Evolutionary conservation across 2,797 vertebrate species (phyloP).

Genomic region (Enteromius viviparus): DNA sequence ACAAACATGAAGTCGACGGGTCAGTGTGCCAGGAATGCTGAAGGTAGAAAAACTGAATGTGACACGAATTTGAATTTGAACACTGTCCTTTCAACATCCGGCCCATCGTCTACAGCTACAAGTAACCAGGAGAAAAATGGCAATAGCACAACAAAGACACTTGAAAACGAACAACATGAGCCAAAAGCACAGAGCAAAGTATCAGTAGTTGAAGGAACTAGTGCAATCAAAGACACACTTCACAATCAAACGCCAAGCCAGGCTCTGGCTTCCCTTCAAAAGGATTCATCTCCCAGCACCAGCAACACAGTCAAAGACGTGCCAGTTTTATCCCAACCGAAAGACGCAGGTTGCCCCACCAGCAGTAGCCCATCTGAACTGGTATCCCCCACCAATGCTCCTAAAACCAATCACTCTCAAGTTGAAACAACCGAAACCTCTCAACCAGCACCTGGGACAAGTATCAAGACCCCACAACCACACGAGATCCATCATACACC

Average conservation of each 20-base stretch:
- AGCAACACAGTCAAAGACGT: constrained; percentile 52
- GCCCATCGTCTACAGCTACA: constrained; percentile 56
- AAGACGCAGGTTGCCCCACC: constrained; percentile 57
- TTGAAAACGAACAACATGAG: constrained; percentile 46
- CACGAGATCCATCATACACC: constrained; percentile 41
- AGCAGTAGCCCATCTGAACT: constrained; percentile 16
- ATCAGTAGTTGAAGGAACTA: constrained; percentile 52
- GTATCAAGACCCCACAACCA: constrained; percentile 50
- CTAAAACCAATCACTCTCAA: neutral
- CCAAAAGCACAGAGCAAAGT: constrained; percentile 49
- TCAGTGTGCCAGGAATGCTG: constrained; percentile 55
- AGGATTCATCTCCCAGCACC: constrained; percentile 48
- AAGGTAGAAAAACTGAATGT: constrained; percentile 63
- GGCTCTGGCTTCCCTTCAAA: constrained; percentile 29
- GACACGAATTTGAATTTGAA: constrained; percentile 73
- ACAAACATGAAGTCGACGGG: constrained; percentile 57
- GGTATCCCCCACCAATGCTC: neutral
- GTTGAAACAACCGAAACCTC: constrained; percentile 16
- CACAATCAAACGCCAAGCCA: constrained; percentile 63
- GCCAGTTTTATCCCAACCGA: constrained; percentile 55
- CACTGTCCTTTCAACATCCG: constrained; percentile 50
- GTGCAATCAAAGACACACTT: constrained; percentile 48
- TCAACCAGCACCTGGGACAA: constrained; percentile 19
- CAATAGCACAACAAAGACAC: constrained; percentile 63
- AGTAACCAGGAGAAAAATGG: constrained; percentile 62